Percentiles rank a stretch among this genome's conserved stretches.
phyloP scores from a whole-genome alignment of 2,888 invertebrate species.

The Iselma pallidipennis region DNA sequence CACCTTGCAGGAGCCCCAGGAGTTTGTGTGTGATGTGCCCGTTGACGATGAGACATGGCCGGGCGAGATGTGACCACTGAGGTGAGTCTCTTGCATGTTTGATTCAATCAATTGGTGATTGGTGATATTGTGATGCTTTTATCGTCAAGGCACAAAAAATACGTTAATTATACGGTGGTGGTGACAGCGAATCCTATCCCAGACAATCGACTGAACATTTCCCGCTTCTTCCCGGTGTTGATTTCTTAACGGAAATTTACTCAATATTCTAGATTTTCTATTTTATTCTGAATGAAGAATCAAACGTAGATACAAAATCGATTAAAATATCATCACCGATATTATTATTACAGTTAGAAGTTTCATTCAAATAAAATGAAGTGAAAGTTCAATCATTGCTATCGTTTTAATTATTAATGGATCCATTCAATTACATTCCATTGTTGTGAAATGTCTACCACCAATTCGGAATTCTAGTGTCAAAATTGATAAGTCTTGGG shows the following conservation, averaged over 20 bases:
- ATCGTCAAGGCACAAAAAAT: no score
- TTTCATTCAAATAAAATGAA: no score
- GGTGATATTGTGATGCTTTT: no score
- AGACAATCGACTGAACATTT: slow-evolving; percentile 16
- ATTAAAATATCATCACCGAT: background rate
- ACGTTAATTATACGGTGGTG: slow-evolving; percentile 18
- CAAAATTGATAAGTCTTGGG: no score
- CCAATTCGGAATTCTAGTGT: no score
- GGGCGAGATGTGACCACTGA: slow-evolving; percentile 43
- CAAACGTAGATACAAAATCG: background rate
- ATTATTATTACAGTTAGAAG: no score
- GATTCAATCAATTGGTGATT: slow-evolving; percentile 23
- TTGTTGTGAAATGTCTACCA: no score
- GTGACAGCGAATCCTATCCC: slow-evolving; percentile 5
- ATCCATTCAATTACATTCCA: no score
- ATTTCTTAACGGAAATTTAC: slow-evolving; percentile 14
- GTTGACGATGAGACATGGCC: slow-evolving; percentile 49
- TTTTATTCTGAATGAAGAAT: background rate
- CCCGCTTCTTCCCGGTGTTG: slow-evolving; percentile 20
- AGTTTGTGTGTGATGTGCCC: slow-evolving; percentile 51
- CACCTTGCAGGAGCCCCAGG: slow-evolving; percentile 51
- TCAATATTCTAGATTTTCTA: slow-evolving; percentile 4
- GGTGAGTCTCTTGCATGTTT: slow-evolving; percentile 34
- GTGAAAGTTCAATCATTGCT: no score
- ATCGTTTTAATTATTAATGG: no score